Evolutionary conservation across 2,888 invertebrate species (phyloP).

Genomic region (Hemistola chrysoprasaria): DNA sequence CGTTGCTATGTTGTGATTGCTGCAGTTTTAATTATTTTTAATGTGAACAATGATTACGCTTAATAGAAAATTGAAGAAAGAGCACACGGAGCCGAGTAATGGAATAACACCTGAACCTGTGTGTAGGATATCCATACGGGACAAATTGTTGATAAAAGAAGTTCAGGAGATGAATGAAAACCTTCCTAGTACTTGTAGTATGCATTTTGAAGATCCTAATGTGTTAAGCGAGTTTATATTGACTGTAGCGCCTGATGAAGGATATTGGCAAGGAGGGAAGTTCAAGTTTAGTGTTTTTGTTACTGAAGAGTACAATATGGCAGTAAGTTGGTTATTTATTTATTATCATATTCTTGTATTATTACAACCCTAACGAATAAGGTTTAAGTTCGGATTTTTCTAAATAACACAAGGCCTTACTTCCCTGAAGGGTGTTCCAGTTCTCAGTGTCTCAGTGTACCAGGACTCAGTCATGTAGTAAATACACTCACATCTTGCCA

Average conservation of each 20-base stretch:
- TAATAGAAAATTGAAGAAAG: slow-evolving; percentile 87
- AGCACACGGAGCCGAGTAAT: slow-evolving; percentile 70
- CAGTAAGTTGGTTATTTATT: slow-evolving; percentile 83
- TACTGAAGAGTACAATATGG: slow-evolving; percentile 98
- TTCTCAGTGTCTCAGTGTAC: too few species aligned
- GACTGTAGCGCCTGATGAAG: slow-evolving; percentile 91
- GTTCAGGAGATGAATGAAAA: slow-evolving; percentile 93
- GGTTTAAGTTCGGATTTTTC: too few species aligned
- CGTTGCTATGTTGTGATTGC: slow-evolving; percentile 43
- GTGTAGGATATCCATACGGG: slow-evolving; percentile 88
- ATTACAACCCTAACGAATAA: too few species aligned
- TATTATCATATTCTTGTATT: neutral
- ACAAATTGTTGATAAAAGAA: slow-evolving; percentile 91
- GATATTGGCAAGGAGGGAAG: slow-evolving; percentile 93
- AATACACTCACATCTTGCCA: too few species aligned
- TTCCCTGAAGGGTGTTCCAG: too few species aligned
- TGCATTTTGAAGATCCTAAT: slow-evolving; percentile 92
- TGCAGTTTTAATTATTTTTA: slow-evolving; percentile 20
- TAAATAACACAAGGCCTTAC: too few species aligned
- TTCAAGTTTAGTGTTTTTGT: slow-evolving; percentile 94
- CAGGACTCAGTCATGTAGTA: too few species aligned
- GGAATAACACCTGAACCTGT: slow-evolving; percentile 60
- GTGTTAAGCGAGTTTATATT: slow-evolving; percentile 90
- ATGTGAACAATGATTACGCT: slow-evolving; percentile 85
- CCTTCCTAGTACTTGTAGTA: slow-evolving; percentile 89